Evolutionary conservation across 2,113 vertebrate genomes (phyloP).

Genomic region (Mormyrus iriodes): DNA sequence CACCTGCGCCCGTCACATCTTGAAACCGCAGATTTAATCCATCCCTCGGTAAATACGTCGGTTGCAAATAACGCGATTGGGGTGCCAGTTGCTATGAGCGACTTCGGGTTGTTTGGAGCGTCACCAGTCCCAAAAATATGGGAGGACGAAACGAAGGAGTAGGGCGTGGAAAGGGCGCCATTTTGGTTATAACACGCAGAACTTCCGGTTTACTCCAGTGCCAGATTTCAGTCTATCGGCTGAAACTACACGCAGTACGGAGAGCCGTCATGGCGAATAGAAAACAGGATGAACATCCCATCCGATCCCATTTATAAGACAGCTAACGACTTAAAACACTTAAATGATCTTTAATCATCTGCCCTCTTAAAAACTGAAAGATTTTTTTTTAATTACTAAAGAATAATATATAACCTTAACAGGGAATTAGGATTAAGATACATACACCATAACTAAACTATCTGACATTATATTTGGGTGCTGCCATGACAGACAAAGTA

Average conservation of each 20-base stretch:
- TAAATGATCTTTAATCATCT: neutral
- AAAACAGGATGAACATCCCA: neutral
- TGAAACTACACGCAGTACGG: conserved; percentile 35
- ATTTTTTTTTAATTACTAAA: neutral
- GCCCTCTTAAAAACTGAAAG: neutral
- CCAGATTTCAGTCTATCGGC: neutral
- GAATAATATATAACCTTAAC: neutral
- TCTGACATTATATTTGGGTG: neutral
- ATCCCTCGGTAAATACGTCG: conserved; percentile 17
- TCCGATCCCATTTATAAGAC: neutral
- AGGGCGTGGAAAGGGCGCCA: conserved; percentile 33
- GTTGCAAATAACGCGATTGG: conserved; percentile 41
- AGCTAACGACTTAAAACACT: neutral
- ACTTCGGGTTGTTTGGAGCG: conserved; percentile 42
- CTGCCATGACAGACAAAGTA: neutral
- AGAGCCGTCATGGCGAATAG: conserved; percentile 21
- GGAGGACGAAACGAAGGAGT: conserved; percentile 23
- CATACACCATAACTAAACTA: neutral
- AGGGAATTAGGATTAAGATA: neutral
- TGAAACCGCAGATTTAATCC: conserved; percentile 39
- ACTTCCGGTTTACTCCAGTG: neutral
- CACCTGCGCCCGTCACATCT: neutral
- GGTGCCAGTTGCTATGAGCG: conserved; percentile 65
- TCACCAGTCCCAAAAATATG: conserved; percentile 35
- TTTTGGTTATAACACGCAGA: neutral